phyloP scores from a whole-genome alignment of 2,113 vertebrate genomes.

The Blennius ocellaris region DNA sequence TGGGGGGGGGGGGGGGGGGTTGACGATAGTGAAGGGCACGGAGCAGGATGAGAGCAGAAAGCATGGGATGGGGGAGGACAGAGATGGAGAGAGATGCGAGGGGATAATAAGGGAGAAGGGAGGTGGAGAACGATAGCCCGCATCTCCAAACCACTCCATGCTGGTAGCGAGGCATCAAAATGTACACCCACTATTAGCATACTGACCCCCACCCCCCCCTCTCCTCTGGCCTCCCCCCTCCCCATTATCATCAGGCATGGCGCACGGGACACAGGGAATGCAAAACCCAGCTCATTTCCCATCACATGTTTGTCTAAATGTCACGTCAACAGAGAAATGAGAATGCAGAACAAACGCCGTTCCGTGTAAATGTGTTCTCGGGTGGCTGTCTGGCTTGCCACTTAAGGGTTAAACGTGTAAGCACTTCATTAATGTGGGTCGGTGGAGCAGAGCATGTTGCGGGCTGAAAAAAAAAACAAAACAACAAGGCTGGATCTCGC shows the following conservation, averaged over 20 bases:
- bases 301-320: slow-evolving; percentile 51
- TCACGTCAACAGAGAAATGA: slow-evolving; percentile 48
- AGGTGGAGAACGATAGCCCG: slow-evolving; percentile 58
- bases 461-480: slow-evolving; percentile 45
- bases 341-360: slow-evolving; percentile 44
- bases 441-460: slow-evolving; percentile 50
- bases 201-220: slow-evolving; percentile 73
- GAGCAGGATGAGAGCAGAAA: slow-evolving; percentile 54
- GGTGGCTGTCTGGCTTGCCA: slow-evolving; percentile 9
- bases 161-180: slow-evolving; percentile 64
- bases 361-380: slow-evolving; percentile 7
- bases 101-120: slow-evolving; percentile 65
- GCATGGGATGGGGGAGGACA: slow-evolving; percentile 66
- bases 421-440: slow-evolving; percentile 61
- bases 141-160: slow-evolving; percentile 53
- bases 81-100: slow-evolving; percentile 60
- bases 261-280: slow-evolving; percentile 35
- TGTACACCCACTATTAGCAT: slow-evolving; percentile 75
- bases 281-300: slow-evolving; percentile 59
- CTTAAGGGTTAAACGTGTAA: slow-evolving; percentile 53
- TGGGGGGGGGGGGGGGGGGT: not conserved
- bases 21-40: slow-evolving; percentile 53
- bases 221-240: slow-evolving; percentile 51
- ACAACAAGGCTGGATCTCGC: slow-evolving; percentile 41
- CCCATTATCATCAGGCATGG: slow-evolving; percentile 61